A percentile compares a stretch with the other conserved stretches of the same genome.
Evolutionary conservation across 1,140 invertebrate genomes (phyloP).

Genomic region (Amphibalanus amphitrite): DNA sequence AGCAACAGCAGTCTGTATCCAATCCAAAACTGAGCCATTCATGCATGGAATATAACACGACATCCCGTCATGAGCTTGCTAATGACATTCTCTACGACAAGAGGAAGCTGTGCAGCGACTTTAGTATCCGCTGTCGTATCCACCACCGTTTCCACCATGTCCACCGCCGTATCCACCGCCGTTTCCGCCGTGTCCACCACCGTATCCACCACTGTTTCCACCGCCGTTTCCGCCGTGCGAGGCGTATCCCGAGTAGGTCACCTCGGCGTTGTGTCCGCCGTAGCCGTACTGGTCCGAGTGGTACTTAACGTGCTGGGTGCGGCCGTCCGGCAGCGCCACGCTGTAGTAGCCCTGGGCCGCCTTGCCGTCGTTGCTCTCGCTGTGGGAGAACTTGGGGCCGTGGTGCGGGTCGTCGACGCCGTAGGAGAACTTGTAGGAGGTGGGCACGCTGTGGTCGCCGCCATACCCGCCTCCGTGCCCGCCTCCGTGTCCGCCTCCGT

Average conservation of each 20-base stretch:
- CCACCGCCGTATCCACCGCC: too few species aligned
- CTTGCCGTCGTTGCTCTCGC: slow-evolving; percentile 11
- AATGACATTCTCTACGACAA: too few species aligned
- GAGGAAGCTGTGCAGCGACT: too few species aligned
- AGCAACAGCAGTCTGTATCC: too few species aligned
- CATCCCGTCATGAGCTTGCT: too few species aligned
- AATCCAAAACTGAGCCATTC: too few species aligned
- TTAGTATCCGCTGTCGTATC: too few species aligned
- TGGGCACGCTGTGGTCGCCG: background rate
- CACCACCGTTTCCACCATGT: too few species aligned
- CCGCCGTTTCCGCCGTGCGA: background rate
- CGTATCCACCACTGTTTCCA: background rate
- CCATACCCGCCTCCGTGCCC: background rate
- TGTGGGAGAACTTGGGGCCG: slow-evolving; percentile 13
- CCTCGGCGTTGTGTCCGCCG: slow-evolving; percentile 9
- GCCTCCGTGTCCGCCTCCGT: background rate
- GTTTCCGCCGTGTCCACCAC: too few species aligned
- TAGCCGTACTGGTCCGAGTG: slow-evolving; percentile 30
- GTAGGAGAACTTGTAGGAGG: slow-evolving; percentile 15
- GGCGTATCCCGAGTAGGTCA: slow-evolving; percentile 8
- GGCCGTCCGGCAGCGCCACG: slow-evolving; percentile 20
- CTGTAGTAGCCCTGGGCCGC: slow-evolving; percentile 13
- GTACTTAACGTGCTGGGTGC: slow-evolving; percentile 43
- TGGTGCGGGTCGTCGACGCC: slow-evolving; percentile 12
- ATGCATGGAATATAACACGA: too few species aligned